These are phyloP conservation scores for Cotesia chilonis DNA, from an alignment of 1,140 invertebrate genomes.

Conservation along the genomic window DNA sequence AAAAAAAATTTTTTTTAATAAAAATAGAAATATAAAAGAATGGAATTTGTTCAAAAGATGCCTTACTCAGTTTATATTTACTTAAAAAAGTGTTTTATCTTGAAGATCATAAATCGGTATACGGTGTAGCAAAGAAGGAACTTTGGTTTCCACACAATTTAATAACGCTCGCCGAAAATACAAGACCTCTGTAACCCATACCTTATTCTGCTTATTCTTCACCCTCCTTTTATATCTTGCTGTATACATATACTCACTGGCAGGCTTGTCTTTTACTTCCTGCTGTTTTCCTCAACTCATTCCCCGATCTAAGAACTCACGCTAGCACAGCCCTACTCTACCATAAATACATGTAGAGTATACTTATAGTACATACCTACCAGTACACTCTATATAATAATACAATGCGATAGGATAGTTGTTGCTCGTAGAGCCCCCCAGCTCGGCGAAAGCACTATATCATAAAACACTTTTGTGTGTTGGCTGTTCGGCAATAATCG, in stretches of 20 bases:
- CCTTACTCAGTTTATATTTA: no score
- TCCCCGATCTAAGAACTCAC: conserved; percentile 4
- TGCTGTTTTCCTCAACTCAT: not conserved
- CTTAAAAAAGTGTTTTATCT: no score
- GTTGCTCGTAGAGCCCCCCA: not conserved
- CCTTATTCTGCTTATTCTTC: conserved; percentile 4
- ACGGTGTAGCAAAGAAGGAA: conserved; percentile 3
- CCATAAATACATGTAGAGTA: no score
- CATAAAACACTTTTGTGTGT: conserved; percentile 30
- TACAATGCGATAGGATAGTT: not conserved
- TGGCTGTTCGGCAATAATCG: conserved; percentile 25
- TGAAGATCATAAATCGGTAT: conserved; percentile 39
- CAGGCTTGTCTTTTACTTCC: not conserved
- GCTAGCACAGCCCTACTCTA: no score
- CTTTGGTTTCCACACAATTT: conserved; percentile 44
- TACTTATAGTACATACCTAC: no score
- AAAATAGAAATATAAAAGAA: no score
- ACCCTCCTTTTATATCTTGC: not conserved
- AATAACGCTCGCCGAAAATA: conserved; percentile 34
- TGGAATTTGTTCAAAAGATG: no score
- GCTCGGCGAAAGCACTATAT: conserved; percentile 20
- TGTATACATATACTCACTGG: no score
- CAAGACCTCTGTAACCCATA: conserved; percentile 19
- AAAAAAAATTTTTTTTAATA: no score
- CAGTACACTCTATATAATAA: not conserved